phyloP scores from a whole-genome alignment of 1,140 invertebrate genomes.

The Tachypleus tridentatus region DNA sequence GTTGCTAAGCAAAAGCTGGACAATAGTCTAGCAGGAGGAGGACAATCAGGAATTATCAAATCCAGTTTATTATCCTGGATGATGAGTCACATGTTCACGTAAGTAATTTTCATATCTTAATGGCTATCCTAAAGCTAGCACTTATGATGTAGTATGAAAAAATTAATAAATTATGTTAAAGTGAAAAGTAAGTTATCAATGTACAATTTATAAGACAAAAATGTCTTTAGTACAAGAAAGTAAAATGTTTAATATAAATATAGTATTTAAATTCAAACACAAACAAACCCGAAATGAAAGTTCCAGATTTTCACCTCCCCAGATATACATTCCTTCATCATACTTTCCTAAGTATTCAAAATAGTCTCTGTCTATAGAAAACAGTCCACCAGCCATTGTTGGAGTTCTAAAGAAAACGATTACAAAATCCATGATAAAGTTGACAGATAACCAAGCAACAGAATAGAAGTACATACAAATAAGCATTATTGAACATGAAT shows the following conservation, averaged over 20 bases:
- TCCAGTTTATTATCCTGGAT: too few species aligned
- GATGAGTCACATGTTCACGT: too few species aligned
- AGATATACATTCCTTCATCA: slow-evolving; percentile 98
- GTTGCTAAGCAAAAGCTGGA: too few species aligned
- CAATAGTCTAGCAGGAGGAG: too few species aligned
- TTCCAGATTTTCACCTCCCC: slow-evolving; percentile 98
- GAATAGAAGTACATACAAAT: not conserved
- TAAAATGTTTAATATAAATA: not conserved
- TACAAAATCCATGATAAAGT: not conserved
- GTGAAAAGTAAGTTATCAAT: too few species aligned
- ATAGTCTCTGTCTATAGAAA: slow-evolving; percentile 91
- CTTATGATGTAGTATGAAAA: too few species aligned
- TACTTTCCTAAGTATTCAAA: slow-evolving; percentile 96
- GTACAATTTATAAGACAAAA: too few species aligned
- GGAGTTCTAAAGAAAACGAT: slow-evolving; percentile 50
- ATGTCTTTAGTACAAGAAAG: too few species aligned
- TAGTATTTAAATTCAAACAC: slow-evolving; percentile 1
- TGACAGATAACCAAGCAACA: not conserved
- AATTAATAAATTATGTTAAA: too few species aligned
- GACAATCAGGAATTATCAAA: too few species aligned
- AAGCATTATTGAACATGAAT: not conserved
- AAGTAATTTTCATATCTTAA: too few species aligned
- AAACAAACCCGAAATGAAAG: slow-evolving; percentile 91
- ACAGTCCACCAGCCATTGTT: slow-evolving; percentile 98
- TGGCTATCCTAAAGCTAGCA: too few species aligned